phyloP scores from a whole-genome alignment of 2,888 invertebrate species.

The Masnerella sp. region DNA sequence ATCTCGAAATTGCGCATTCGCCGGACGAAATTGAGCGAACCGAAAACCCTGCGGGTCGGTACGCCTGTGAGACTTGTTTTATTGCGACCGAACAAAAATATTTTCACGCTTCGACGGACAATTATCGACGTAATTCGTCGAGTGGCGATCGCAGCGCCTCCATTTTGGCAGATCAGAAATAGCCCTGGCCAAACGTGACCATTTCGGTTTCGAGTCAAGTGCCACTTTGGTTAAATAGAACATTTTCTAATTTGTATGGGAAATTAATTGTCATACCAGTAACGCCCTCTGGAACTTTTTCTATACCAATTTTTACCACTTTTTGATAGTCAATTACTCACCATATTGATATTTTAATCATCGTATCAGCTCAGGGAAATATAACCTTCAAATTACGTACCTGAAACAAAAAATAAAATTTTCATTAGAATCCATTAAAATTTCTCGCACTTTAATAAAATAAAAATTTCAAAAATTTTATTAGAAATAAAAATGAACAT shows the following conservation, averaged over 20 bases:
- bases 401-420: too few relatives aligned
- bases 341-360: too few relatives aligned
- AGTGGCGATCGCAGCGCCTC: slow-evolving; percentile 42
- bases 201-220: slow-evolving; percentile 54
- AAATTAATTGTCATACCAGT: too few relatives aligned
- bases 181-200: slow-evolving; percentile 42
- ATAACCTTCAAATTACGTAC: too few relatives aligned
- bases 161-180: slow-evolving; percentile 58
- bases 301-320: too few relatives aligned
- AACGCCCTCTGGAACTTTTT: too few relatives aligned
- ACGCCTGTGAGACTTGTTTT: slow-evolving; percentile 32
- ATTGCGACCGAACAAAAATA: slow-evolving; percentile 52
- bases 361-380: too few relatives aligned
- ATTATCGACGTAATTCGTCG: slow-evolving; percentile 57
- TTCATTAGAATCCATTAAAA: too few relatives aligned
- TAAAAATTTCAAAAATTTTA: neutral
- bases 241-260: slow-evolving; percentile 45
- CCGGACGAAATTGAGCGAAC: slow-evolving; percentile 42
- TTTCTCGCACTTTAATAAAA: too few relatives aligned
- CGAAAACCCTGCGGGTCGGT: slow-evolving; percentile 21
- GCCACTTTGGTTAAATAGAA: slow-evolving; percentile 50
- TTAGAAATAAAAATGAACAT: too few relatives aligned
- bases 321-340: too few relatives aligned
- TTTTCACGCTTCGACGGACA: slow-evolving; percentile 43
- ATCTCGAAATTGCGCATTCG: slow-evolving; percentile 29